Evolutionary conservation across 35 echinoderm and acorn worm genomes (phyloP).

Genomic region (Apostichopus californicus): DNA sequence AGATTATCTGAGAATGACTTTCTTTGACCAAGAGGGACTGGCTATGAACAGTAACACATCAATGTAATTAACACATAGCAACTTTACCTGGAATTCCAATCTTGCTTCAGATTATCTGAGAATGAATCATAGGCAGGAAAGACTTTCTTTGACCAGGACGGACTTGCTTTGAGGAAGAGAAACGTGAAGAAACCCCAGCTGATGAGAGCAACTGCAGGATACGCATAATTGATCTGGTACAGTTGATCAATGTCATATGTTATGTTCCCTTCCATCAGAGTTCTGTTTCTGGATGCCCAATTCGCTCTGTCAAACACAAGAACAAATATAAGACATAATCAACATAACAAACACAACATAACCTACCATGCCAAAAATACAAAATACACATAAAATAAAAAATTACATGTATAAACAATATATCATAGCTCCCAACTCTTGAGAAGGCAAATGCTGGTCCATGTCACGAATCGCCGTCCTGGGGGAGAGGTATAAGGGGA

Average conservation of each 20-base stretch:
- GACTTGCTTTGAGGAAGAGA: constrained; percentile 1
- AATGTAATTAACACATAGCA: background rate
- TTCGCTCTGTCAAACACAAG: too few relatives aligned
- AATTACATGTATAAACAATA: too few relatives aligned
- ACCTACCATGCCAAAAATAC: too few relatives aligned
- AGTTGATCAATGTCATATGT: background rate
- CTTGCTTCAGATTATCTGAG: background rate
- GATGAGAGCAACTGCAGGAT: background rate
- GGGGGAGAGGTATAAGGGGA: too few relatives aligned
- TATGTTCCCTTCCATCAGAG: background rate
- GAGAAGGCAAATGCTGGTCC: too few relatives aligned
- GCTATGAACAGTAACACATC: background rate
- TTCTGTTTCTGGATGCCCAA: too few relatives aligned
- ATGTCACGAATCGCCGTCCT: too few relatives aligned
- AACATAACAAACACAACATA: too few relatives aligned
- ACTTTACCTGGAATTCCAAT: constrained; percentile 70
- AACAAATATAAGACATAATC: too few relatives aligned
- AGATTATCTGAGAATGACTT: background rate
- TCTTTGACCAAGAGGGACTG: constrained; percentile 24
- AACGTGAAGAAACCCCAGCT: constrained; percentile 30
- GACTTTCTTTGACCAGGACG: constrained; percentile 27
- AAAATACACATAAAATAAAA: too few relatives aligned
- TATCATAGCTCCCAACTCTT: too few relatives aligned
- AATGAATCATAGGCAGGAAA: constrained; percentile 29
- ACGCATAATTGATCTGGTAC: background rate